Evolutionary conservation across 2,113 vertebrate genomes (phyloP).

Genomic region (Raja brachyura): DNA sequence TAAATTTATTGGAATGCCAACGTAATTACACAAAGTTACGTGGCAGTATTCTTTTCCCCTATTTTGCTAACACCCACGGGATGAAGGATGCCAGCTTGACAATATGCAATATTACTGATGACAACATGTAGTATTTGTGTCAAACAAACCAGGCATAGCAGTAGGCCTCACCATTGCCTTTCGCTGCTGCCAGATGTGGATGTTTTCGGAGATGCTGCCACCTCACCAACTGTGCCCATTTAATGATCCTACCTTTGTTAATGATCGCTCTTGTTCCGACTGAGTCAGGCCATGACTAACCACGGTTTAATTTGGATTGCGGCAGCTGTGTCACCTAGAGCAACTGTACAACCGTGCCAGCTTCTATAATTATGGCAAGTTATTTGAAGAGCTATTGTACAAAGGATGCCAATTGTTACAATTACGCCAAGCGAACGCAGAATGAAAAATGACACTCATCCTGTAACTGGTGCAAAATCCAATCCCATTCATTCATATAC

Average conservation of each 20-base stretch:
- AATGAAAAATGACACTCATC: neutral
- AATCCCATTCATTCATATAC: neutral
- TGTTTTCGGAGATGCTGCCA: slow-evolving; percentile 22
- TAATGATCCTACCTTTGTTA: slow-evolving; percentile 18
- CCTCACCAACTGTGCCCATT: slow-evolving; percentile 32
- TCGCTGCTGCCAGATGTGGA: slow-evolving; percentile 32
- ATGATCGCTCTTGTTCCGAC: slow-evolving; percentile 20
- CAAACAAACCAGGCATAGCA: slow-evolving; percentile 28
- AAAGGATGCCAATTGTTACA: slow-evolving; percentile 12
- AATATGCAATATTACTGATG: slow-evolving; percentile 27
- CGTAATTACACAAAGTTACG: slow-evolving; percentile 18
- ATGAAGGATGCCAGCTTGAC: slow-evolving; percentile 23
- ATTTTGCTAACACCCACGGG: slow-evolving; percentile 20
- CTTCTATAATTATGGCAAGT: slow-evolving; percentile 33
- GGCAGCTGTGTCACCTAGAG: slow-evolving; percentile 21
- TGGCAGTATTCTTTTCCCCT: neutral
- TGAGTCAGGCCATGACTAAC: slow-evolving; percentile 31
- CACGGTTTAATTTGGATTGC: slow-evolving; percentile 21
- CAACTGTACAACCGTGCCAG: slow-evolving; percentile 12
- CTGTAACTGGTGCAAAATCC: neutral
- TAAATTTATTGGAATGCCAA: slow-evolving; percentile 30
- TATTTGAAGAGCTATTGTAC: neutral
- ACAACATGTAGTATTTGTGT: slow-evolving; percentile 35
- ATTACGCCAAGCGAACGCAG: neutral
- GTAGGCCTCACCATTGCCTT: neutral